Evolutionary conservation across 2,888 invertebrate species (phyloP).

Genomic region (Drepana falcataria): DNA sequence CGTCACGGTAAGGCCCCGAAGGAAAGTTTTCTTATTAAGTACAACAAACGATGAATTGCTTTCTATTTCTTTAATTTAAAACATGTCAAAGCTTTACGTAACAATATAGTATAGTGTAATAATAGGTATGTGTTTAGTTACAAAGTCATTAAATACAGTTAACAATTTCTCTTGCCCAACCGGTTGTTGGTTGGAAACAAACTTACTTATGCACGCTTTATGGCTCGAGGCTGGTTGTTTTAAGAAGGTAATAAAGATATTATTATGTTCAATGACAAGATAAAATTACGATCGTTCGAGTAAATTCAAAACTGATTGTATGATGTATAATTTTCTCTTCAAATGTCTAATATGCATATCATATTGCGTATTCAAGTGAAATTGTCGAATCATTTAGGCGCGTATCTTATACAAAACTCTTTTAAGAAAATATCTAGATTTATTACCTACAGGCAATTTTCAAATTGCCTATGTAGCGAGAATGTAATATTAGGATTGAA

Average conservation of each 20-base stretch:
- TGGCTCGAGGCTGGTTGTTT: constrained; percentile 46
- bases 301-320: neutral
- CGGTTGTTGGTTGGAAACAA: constrained; percentile 62
- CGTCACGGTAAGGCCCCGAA: too few relatives aligned
- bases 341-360: neutral
- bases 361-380: neutral
- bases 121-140: constrained; percentile 54
- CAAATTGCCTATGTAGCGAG: too few relatives aligned
- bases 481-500: neutral
- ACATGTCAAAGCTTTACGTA: neutral
- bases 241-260: constrained; percentile 31
- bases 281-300: neutral
- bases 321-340: neutral
- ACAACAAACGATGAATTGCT: neutral
- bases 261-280: constrained; percentile 23
- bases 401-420: too few relatives aligned
- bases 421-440: too few relatives aligned
- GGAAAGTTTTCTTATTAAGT: neutral
- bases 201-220: constrained; percentile 58
- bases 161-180: constrained; percentile 66
- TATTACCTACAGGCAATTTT: too few relatives aligned
- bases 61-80: neutral
- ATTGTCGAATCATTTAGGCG: too few relatives aligned
- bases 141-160: constrained; percentile 70
- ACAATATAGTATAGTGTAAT: constrained; percentile 8